Evolutionary conservation across 2,113 vertebrate genomes (phyloP).

Genomic region (Donacobius atricapilla): DNA sequence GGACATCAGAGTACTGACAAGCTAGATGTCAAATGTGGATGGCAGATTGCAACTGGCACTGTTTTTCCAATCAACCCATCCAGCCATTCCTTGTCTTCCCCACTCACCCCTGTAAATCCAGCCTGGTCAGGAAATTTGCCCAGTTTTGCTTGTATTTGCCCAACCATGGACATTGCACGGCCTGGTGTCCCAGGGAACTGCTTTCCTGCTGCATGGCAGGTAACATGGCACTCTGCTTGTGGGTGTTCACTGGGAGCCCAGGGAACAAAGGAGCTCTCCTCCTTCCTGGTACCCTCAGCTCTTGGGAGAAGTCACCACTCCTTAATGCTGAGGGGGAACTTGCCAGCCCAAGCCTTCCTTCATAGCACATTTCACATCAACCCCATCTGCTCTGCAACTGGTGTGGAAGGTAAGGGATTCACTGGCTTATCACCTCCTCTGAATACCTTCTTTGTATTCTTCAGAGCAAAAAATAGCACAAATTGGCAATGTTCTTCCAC

Average conservation of each 20-base stretch:
- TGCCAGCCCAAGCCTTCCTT: background rate
- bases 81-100: background rate
- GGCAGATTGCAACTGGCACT: background rate
- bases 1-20: background rate
- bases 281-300: background rate
- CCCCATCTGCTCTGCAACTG: background rate
- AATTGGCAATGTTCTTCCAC: background rate
- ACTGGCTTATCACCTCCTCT: background rate
- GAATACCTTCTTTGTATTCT: background rate
- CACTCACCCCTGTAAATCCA: background rate
- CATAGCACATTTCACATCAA: background rate
- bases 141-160: background rate
- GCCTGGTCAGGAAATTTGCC: background rate
- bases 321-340: background rate
- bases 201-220: background rate
- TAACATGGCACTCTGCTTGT: accelerated
- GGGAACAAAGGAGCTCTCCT: background rate
- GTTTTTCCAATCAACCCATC: background rate
- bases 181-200: background rate
- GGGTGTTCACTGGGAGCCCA: background rate
- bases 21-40: background rate
- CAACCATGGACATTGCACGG: background rate
- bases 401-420: background rate
- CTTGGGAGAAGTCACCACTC: background rate
- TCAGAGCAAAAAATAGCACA: background rate